Base-by-base conservation (phyloP, 2,888 invertebrate species). In the Coleophora deauratella region DNA sequence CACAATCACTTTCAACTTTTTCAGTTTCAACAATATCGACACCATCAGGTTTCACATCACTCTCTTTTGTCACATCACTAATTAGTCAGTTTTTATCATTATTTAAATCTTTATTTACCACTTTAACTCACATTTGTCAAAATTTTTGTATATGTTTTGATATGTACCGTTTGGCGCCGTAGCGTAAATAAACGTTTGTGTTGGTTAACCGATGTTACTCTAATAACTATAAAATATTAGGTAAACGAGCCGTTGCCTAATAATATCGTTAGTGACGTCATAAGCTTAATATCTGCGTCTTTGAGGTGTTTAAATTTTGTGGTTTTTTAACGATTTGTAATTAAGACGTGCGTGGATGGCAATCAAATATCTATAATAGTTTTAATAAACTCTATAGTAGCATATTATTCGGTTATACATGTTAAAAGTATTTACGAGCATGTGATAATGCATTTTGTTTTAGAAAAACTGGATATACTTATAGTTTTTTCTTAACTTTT, bases 151-250 rank as follows among this genome's bases (percentile, higher is more conserved):
- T 44, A 41, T 44, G 55, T 63, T 69, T 59, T 66, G 72, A 67
- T 72, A 72, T 68, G 65, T 55, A 63, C 61, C 62, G 59, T 53
- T 47, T 42, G 44, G 21, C 21, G 3, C 21, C 3, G 44, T 49
- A 48, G 56, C 55, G 52, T 64, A 62, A 63, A 21, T 54, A 56
- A 58, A 66, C 62, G 52, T 63, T 63, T 72, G 74, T 58, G 69
- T 69, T 61, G 56, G 64, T 59, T 51, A 45, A 53, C 57, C 55
- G 61, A 49, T 55, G 59, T 59, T 54, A 58, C 53, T 35, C 51
- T 54, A 57, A 66, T 66, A 64, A 66, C 62, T 54, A 33, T 45
- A 38, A 58, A 52, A 59, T 59, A 64, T 62, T 57, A 57, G 27
- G 27, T 32, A 30, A n/a, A 21, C 14, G 10, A 15, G 8, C 50